Conservation (phyloP, 2,113 vertebrate genomes). For the Fukomys damarensis region DNA sequence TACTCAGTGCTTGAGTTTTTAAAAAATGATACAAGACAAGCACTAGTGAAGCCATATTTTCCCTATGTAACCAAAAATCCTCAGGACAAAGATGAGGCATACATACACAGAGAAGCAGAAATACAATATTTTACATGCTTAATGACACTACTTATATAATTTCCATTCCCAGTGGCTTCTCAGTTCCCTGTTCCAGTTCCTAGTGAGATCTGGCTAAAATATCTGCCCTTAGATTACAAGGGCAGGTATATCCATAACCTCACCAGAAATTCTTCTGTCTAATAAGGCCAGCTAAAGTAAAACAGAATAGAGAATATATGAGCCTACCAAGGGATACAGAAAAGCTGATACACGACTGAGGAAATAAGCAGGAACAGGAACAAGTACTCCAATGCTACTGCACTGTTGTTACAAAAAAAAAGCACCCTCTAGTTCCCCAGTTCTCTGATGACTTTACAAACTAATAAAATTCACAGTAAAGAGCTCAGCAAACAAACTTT, state of each 20-base stretch:
- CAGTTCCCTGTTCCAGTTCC: background rate
- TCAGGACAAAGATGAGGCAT: constrained; percentile 15
- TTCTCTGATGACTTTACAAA: background rate
- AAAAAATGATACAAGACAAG: background rate
- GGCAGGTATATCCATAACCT: background rate
- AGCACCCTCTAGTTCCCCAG: background rate
- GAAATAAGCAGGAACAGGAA: background rate
- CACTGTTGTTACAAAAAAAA: background rate
- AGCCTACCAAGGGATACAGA: background rate
- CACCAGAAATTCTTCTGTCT: background rate
- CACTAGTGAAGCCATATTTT: background rate
- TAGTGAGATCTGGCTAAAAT: background rate
- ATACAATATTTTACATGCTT: background rate
- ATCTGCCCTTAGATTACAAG: background rate
- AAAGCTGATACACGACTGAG: background rate
- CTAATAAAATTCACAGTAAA: background rate
- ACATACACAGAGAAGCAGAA: constrained; percentile 22
- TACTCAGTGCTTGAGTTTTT: background rate
- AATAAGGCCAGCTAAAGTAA: background rate
- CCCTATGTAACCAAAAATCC: background rate
- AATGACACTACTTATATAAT: background rate
- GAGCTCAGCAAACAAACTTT: background rate
- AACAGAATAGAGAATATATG: background rate
- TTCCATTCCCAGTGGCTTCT: background rate
- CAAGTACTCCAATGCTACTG: background rate